Evolutionary conservation across 2,888 invertebrate species (phyloP).

Genomic region (Cheilosia vulpina): DNA sequence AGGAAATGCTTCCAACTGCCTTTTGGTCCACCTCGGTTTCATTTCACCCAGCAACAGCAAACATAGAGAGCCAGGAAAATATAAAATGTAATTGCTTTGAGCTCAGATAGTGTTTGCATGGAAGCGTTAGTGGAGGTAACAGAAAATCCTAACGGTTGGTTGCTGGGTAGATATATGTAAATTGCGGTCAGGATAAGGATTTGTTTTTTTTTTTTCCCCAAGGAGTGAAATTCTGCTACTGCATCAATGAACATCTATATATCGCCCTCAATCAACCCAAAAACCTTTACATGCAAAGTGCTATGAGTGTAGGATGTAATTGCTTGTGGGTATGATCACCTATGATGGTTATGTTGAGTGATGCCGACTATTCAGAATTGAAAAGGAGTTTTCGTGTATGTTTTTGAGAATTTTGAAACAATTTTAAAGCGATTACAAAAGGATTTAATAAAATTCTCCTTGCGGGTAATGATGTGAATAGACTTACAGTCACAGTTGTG

Average conservation of each 20-base stretch:
- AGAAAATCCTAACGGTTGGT: conserved; percentile 49
- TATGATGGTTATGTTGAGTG: conserved; percentile 15
- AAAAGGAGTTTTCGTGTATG: conserved; percentile 7
- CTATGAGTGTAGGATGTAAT: conserved; percentile 56
- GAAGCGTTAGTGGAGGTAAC: neutral
- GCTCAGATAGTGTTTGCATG: conserved; percentile 28
- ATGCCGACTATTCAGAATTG: conserved; percentile 5
- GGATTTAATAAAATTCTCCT: conserved; percentile 8
- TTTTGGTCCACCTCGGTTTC: neutral
- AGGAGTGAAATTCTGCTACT: conserved; percentile 18
- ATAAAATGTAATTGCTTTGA: conserved; percentile 65
- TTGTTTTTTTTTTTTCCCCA: neutral
- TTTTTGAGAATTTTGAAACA: conserved; percentile 24
- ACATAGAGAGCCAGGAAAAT: conserved; percentile 31
- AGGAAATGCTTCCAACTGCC: conserved; percentile 32
- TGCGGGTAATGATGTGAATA: neutral
- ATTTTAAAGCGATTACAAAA: conserved; percentile 28
- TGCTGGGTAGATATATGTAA: conserved; percentile 41
- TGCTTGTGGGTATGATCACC: conserved; percentile 56
- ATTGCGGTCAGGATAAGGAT: conserved; percentile 53
- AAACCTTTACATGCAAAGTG: conserved; percentile 34
- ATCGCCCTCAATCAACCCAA: neutral
- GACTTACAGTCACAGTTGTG: neutral
- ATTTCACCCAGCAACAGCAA: neutral
- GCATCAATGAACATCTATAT: conserved; percentile 38